Percentiles rank a stretch among this genome's conserved stretches.
Evolutionary conservation across 2,888 invertebrate genomes (phyloP).

Genomic region (Nasonovia ribisnigri): DNA sequence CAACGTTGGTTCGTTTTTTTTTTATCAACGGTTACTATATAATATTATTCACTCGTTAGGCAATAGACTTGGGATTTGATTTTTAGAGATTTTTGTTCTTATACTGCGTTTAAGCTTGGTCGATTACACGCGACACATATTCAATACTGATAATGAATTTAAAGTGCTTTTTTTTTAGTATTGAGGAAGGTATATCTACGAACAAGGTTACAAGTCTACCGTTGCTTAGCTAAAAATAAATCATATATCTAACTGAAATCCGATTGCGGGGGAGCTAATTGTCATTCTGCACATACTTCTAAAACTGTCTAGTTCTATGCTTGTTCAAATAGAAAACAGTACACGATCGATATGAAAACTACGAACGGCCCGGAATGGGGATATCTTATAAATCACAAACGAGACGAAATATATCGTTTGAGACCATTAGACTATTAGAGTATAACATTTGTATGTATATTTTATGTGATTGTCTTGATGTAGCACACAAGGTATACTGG

Average conservation of each 20-base stretch:
- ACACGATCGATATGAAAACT: not conserved
- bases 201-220: not conserved
- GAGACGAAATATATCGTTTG: not conserved
- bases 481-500: not conserved
- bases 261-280: not conserved
- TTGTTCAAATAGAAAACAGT: not conserved
- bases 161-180: no score
- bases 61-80: not conserved
- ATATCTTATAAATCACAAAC: not conserved
- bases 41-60: not conserved
- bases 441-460: not conserved
- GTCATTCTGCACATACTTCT: not conserved
- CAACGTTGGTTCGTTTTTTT: not conserved
- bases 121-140: not conserved
- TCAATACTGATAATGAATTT: no score
- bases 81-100: not conserved
- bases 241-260: not conserved
- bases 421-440: not conserved
- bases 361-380: not conserved
- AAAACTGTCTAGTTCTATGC: not conserved
- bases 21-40: not conserved
- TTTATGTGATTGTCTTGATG: not conserved
- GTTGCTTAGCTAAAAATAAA: not conserved
- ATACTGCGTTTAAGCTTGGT: not conserved
- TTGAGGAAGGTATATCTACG: no score